Conservation (phyloP, 2,113 vertebrate species). For the Apodemus speciosus region DNA sequence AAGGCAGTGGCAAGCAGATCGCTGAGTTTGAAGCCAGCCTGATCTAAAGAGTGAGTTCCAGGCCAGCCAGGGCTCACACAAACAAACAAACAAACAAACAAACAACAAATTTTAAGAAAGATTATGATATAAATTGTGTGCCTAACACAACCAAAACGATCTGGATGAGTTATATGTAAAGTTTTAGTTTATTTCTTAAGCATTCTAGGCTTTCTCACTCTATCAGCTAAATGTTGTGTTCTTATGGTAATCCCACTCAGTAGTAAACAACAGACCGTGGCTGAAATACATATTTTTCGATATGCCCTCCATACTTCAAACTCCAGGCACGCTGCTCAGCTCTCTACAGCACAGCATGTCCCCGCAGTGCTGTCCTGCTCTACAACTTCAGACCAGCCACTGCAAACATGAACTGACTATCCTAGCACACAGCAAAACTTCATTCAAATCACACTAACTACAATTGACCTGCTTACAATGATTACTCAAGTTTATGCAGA, state of each 20-base stretch:
- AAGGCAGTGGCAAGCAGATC: neutral
- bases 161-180: slow-evolving; percentile 19
- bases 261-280: neutral
- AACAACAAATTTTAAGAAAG: slow-evolving; percentile 4
- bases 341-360: neutral
- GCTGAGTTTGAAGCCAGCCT: neutral
- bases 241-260: slow-evolving; percentile 10
- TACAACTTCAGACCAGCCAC: slow-evolving; percentile 22
- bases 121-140: neutral
- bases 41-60: neutral
- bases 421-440: neutral
- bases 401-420: slow-evolving; percentile 40
- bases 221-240: slow-evolving; percentile 33
- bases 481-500: slow-evolving; percentile 37
- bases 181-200: slow-evolving; percentile 52
- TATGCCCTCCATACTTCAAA: neutral
- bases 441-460: slow-evolving; percentile 50
- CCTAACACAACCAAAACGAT: neutral
- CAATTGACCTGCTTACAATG: neutral
- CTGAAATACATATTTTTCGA: slow-evolving; percentile 6
- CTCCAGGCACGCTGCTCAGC: neutral
- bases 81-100: too few species aligned
- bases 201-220: neutral
- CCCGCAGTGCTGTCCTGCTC: neutral
- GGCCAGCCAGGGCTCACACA: neutral